Evolutionary conservation across 2,888 invertebrate genomes (phyloP).

Genomic region (Dilophus febrilis): DNA sequence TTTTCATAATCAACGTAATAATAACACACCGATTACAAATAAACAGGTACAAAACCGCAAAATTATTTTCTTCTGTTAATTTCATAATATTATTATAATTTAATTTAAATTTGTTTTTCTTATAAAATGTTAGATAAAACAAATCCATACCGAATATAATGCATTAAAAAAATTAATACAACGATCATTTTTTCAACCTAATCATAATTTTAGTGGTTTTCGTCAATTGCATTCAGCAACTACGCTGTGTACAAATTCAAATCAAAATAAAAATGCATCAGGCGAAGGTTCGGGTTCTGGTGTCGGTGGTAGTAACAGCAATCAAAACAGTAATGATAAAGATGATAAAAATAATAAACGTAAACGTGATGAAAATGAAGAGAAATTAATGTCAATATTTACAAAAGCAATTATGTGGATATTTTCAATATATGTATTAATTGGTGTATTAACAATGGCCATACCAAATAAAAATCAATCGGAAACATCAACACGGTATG

Average conservation of each 20-base stretch:
- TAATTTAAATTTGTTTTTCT: background rate
- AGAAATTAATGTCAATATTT: conserved; percentile 51
- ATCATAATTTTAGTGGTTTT: no score
- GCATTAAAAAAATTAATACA: conserved; percentile 21
- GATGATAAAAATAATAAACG: conserved; percentile 23
- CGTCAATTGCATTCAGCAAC: no score
- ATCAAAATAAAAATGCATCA: no score
- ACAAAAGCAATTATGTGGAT: conserved; percentile 69
- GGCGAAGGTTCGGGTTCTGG: no score
- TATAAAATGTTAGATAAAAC: conserved; percentile 15
- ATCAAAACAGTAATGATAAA: conserved; percentile 14
- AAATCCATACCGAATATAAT: conserved; percentile 21
- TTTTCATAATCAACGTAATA: background rate
- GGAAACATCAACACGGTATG: conserved; percentile 48
- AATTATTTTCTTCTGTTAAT: no score
- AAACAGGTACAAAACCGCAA: no score
- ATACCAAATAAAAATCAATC: conserved; percentile 54
- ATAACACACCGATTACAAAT: no score
- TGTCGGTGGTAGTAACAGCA: conserved; percentile 6
- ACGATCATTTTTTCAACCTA: conserved; percentile 21
- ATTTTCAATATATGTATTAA: conserved; percentile 55
- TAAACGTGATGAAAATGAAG: conserved; percentile 44
- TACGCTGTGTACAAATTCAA: no score
- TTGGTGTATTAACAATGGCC: conserved; percentile 52
- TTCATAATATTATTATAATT: no score